phyloP scores from a whole-genome alignment of 2,113 vertebrate genomes.

The Caranx melampygus region DNA sequence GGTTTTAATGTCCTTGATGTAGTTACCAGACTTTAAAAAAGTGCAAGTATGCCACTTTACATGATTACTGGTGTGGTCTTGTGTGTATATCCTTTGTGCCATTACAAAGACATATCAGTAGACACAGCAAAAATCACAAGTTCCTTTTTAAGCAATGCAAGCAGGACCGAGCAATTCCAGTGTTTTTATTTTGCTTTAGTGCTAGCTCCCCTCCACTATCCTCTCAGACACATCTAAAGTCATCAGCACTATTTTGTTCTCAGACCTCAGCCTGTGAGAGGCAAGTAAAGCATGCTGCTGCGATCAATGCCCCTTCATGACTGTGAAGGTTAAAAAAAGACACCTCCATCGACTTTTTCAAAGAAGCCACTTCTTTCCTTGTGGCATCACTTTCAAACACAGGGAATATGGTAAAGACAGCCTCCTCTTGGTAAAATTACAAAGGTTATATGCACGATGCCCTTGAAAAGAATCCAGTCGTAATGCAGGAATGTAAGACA shows the following conservation, averaged over 20 bases:
- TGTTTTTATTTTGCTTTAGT: constrained; percentile 19
- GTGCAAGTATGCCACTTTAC: not conserved
- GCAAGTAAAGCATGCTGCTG: constrained; percentile 21
- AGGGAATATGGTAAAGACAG: constrained; percentile 15
- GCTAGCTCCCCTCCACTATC: not conserved
- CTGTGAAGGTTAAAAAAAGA: constrained; percentile 3
- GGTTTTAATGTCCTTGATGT: too few relatives aligned
- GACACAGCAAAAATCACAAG: constrained; percentile 11
- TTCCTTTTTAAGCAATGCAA: constrained; percentile 26
- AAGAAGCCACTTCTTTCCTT: constrained; percentile 48
- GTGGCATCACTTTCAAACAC: constrained; percentile 45
- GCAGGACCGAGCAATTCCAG: constrained; percentile 1
- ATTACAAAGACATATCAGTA: constrained; percentile 19
- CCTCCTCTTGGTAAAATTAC: constrained; percentile 34
- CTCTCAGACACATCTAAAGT: constrained; percentile 30
- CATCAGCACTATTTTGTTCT: constrained; percentile 39
- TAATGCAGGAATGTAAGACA: not conserved
- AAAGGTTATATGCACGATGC: constrained; percentile 25
- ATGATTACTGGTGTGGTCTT: not conserved
- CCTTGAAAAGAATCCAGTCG: constrained; percentile 40
- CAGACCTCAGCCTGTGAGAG: constrained; percentile 26
- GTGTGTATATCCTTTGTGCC: not conserved
- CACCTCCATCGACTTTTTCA: constrained; percentile 35
- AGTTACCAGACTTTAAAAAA: too few relatives aligned
- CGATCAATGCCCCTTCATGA: constrained; percentile 42